Base-by-base conservation (phyloP, 92 coral and sea anemone species). In the Epizoanthus stellaris region DNA sequence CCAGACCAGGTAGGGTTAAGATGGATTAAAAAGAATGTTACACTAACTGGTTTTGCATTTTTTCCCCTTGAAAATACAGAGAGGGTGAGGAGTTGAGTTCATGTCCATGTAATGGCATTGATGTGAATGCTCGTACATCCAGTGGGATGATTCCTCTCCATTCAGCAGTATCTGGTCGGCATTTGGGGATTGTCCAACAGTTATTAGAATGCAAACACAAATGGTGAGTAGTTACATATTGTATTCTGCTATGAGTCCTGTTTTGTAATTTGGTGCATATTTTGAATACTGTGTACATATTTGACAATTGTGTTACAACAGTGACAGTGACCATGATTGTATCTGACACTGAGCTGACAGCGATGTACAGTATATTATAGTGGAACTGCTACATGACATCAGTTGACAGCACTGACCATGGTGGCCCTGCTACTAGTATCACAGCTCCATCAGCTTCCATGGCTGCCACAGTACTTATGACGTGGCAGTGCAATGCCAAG, bases 141-240 rank as follows among this genome's bases (percentile, higher is more conserved):
- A 96, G 94, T 85, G 97, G 95, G 9, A 94, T 94, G 97, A 89
- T 93, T 8, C 96, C 99, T 19, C 92, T 96, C 7, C 99, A 96
- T 39, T 87, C 90, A 34, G 99, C 99, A 1, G 98, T 94, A 7
- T 88, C 92, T 63, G 98, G 98, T 11, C 94, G 94, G 12, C 90
- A 75, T 88, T 87, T 88, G 0, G 94, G 87, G 20, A 93, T 94
- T 39, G 94, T 88, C 16, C 79, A 86, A 47, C 84, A 87, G 53
- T 92, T 96, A 17, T 73, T 96, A 10, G 86, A 84, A 4, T 91
- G 91, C 58, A 80, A 80, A 5, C 99, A 96, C 68, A 75, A 69
- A 30, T 94, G 97, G 99, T 96, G 80, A 73, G 98, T 83, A n/a
- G 15, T 67, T 12, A 63, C 13, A 42, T 45, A n/a, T n/a, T n/a